Evolutionary conservation across 2,888 invertebrate species (phyloP), one percentile per base, ranked within the genome.

Genomic region (Pyralis farinalis): DNA sequence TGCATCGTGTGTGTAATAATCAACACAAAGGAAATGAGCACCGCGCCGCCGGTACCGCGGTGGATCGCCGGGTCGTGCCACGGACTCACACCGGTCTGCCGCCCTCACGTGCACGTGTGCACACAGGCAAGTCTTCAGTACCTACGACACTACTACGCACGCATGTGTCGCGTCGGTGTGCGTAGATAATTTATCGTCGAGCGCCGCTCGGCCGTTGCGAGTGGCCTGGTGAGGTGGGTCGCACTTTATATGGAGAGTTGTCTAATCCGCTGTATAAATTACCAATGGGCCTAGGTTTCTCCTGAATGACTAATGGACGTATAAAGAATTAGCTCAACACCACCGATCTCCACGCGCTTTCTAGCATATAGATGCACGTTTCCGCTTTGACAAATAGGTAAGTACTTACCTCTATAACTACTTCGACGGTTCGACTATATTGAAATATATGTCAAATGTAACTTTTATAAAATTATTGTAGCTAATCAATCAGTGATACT

Each of bases 241-340:
- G 71, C 71, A 71, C 82, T 83, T 79, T 79, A 84, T 78, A 84
- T 77, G 81, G 84, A 76, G 72, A 80, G 74, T 76, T 72, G 81
- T 81, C 75, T 80, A 74, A 81, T 80, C 73, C 66, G 64, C 66
- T 72, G 80, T 70, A 84, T 82, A 80, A 74, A 86, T 85, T 74
- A 75, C 78, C 68, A 72, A 47, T 64, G 65, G 64, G 53, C 69
- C 71, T 77, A 76, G 72, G 82, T 85, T 83, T 83, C 84, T 80
- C 81, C 73, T 78, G 74, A 80, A 80, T 81, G 72, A 73, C 73
- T 79, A 82, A 76, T 79, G 67, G 64, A 65, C 71, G 65, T 71
- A 71, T 73, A 68, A 75, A 72, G 76, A 79, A 76, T 78, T 74
- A 73, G 72, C 72, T 65, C 72, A 68, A 61, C 63, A 65, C 48